These are phyloP conservation scores for Brevimyrus niger DNA, from an alignment of 2,113 vertebrate genomes.

Conservation along the genomic window DNA sequence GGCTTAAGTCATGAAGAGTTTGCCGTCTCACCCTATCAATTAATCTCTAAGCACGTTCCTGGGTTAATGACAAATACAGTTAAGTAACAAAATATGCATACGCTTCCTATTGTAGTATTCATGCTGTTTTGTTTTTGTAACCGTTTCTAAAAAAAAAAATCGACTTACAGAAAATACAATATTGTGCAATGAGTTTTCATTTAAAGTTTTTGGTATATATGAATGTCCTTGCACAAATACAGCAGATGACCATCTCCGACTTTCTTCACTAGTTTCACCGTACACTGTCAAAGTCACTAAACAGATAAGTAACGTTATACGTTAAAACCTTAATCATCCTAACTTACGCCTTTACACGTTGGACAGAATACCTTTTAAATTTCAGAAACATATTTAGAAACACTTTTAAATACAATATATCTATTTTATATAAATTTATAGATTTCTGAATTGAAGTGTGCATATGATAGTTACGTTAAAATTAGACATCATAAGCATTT, in stretches of 20 bases:
- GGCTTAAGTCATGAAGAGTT: too few species aligned
- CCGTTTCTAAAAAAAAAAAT: too few species aligned
- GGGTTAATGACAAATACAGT: neutral
- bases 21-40: too few species aligned
- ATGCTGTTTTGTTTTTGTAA: neutral
- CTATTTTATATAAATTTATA: neutral
- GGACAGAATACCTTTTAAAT: neutral
- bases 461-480: neutral
- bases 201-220: neutral
- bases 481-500: neutral
- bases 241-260: neutral
- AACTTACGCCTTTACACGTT: neutral
- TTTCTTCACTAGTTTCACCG: neutral
- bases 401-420: neutral
- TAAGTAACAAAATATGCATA: neutral
- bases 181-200: neutral
- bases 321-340: neutral
- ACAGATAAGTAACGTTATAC: neutral
- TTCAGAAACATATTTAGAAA: neutral
- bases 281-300: neutral
- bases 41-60: neutral
- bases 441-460: neutral
- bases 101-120: neutral
- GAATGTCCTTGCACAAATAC: neutral
- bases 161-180: neutral